These are phyloP conservation scores for Cirrhinus mrigala DNA, from an alignment of 2,797 vertebrate genomes.

Conservation along the genomic window DNA sequence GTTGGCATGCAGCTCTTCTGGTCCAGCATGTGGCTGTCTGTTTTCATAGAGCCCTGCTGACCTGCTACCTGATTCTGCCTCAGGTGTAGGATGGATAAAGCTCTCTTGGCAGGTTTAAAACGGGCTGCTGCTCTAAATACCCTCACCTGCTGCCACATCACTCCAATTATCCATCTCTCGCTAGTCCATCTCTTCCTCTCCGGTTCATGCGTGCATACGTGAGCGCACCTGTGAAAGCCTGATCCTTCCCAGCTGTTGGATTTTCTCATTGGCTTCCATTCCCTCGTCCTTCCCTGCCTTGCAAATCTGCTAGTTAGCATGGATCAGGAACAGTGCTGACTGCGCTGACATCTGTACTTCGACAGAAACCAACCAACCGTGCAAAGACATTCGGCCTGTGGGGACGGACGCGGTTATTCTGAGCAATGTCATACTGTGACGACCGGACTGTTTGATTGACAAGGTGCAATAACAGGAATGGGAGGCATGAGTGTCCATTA, in stretches of 20 bases:
- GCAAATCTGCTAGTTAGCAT: conserved; percentile 8
- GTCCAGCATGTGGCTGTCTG: conserved; percentile 7
- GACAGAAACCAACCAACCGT: conserved; percentile 1
- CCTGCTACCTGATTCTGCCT: conserved; percentile 56
- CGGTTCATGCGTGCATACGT: not conserved
- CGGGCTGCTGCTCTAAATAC: conserved; percentile 65
- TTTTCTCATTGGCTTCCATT: conserved; percentile 48
- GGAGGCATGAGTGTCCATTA: conserved; percentile 39
- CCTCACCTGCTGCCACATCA: conserved; percentile 55
- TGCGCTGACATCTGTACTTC: conserved; percentile 14
- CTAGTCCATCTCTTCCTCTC: not conserved
- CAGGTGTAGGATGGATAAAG: conserved; percentile 66
- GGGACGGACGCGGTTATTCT: conserved; percentile 27
- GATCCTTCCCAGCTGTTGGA: conserved; percentile 50
- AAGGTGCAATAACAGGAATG: conserved; percentile 16
- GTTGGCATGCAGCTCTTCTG: not conserved
- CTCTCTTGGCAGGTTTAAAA: conserved; percentile 66
- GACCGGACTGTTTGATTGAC: conserved; percentile 43
- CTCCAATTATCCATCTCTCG: conserved; percentile 66
- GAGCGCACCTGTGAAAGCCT: conserved; percentile 50
- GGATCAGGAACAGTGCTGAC: not conserved
- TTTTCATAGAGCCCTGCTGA: conserved; percentile 27
- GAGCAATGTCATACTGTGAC: conserved; percentile 21
- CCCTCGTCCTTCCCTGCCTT: not conserved
- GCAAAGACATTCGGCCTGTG: not conserved